phyloP scores from a whole-genome alignment of 2,113 vertebrate species.

The Tupaia tana region DNA sequence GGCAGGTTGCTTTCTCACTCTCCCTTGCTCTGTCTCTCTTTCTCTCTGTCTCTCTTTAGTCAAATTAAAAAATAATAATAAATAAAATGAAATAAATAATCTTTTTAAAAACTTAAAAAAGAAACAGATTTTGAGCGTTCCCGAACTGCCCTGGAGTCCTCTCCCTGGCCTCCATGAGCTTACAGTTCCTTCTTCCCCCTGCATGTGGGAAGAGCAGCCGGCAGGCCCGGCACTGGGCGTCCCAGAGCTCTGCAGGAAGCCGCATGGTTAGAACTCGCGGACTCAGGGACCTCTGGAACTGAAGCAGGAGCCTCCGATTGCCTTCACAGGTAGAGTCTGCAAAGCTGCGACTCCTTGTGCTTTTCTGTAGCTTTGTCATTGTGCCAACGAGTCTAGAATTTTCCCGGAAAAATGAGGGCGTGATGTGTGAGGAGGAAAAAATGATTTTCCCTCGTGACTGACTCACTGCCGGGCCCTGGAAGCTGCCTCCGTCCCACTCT shows the following conservation, averaged over 20 bases:
- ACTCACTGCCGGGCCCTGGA: not conserved
- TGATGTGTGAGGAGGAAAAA: not conserved
- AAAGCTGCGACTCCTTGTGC: fast-evolving
- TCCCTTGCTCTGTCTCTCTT: too few species aligned
- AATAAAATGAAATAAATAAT: too few species aligned
- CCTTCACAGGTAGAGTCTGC: not conserved
- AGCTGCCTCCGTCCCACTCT: not conserved
- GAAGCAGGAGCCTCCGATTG: not conserved
- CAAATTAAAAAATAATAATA: too few species aligned
- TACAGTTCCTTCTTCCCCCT: fast-evolving
- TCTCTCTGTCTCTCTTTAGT: too few species aligned
- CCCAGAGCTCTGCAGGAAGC: too few species aligned
- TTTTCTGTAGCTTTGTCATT: not conserved
- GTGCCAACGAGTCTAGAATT: not conserved
- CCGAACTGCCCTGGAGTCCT: not conserved
- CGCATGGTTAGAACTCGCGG: fast-evolving
- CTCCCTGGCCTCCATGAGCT: not conserved
- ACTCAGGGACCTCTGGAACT: fast-evolving
- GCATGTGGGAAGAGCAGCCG: fast-evolving
- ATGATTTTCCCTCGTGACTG: not conserved
- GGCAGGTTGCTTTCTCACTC: too few species aligned
- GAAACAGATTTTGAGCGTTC: not conserved
- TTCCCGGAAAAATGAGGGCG: not conserved
- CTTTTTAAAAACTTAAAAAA: too few species aligned
- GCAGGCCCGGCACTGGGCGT: too few species aligned